phyloP scores from a whole-genome alignment of 2,888 invertebrate species.

The Aleiodes leptofemur region DNA sequence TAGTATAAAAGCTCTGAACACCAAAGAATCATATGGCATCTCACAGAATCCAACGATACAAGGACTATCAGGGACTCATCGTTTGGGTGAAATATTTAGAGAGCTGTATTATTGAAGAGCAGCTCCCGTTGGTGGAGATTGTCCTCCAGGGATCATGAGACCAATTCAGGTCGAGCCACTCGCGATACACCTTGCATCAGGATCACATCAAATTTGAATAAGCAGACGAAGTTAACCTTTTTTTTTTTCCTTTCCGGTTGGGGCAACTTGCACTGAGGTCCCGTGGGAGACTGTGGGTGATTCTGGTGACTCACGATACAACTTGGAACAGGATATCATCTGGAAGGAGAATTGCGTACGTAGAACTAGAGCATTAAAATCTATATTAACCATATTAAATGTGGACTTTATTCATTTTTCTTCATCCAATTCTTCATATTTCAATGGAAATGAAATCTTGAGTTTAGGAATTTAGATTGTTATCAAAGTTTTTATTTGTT shows the following conservation, averaged over 20 bases:
- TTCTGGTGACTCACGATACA: conserved; percentile 66
- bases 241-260: conserved; percentile 1
- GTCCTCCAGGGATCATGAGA: neutral
- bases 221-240: conserved; percentile 5
- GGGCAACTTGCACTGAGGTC: conserved; percentile 50
- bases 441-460: no score
- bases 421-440: no score
- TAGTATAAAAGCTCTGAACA: neutral
- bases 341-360: neutral
- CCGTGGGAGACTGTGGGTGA: conserved; percentile 50
- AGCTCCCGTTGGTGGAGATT: conserved; percentile 2
- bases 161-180: conserved; percentile 60
- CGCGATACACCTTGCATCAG: conserved; percentile 66
- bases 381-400: no score
- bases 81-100: no score
- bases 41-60: conserved; percentile 49
- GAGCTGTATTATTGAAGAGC: neutral
- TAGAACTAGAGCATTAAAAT: no score
- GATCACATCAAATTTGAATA: conserved; percentile 52
- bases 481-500: no score
- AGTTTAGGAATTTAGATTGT: no score
- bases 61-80: conserved; percentile 50
- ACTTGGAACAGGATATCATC: conserved; percentile 63
- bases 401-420: no score
- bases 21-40: conserved; percentile 31